These are phyloP conservation scores for Halcyon chelicuti DNA, from an alignment of 2,797 vertebrate genomes.

Conservation along the genomic window DNA sequence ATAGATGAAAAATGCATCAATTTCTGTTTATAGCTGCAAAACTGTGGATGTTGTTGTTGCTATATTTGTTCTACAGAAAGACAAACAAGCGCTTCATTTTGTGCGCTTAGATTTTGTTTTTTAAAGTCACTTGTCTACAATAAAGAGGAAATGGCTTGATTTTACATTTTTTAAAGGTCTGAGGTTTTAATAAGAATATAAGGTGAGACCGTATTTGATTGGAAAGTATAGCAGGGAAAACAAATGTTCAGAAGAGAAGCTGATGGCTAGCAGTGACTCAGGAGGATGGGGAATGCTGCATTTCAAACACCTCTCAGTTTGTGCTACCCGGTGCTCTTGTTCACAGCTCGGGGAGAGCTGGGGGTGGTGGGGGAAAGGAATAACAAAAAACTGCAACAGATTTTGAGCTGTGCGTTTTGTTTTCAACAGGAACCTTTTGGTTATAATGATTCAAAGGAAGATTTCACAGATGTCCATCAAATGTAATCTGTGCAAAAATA, in stretches of 20 bases:
- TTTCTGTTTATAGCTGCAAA: neutral
- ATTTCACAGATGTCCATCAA: neutral
- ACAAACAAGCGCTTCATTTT: neutral
- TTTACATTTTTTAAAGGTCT: neutral
- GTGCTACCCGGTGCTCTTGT: conserved; percentile 20
- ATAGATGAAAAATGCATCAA: neutral
- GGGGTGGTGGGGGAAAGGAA: conserved; percentile 31
- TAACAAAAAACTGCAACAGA: conserved; percentile 30
- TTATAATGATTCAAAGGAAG: neutral
- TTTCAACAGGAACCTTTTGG: neutral
- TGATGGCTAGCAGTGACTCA: conserved; percentile 26
- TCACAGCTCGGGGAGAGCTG: conserved; percentile 40
- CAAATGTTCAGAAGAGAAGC: conserved; percentile 19
- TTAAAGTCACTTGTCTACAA: neutral
- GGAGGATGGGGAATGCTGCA: conserved; percentile 12
- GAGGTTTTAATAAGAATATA: neutral
- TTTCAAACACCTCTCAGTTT: conserved; percentile 31
- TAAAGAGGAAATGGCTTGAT: neutral
- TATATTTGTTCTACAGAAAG: neutral
- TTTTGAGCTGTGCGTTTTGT: conserved; percentile 19
- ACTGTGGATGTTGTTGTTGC: neutral
- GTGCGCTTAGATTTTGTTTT: neutral
- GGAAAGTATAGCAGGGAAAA: conserved; percentile 6
- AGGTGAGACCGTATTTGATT: neutral
- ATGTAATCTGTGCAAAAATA: neutral